Conservation (phyloP, 2,888 invertebrate species). For the Meiosimyza decipiens region DNA sequence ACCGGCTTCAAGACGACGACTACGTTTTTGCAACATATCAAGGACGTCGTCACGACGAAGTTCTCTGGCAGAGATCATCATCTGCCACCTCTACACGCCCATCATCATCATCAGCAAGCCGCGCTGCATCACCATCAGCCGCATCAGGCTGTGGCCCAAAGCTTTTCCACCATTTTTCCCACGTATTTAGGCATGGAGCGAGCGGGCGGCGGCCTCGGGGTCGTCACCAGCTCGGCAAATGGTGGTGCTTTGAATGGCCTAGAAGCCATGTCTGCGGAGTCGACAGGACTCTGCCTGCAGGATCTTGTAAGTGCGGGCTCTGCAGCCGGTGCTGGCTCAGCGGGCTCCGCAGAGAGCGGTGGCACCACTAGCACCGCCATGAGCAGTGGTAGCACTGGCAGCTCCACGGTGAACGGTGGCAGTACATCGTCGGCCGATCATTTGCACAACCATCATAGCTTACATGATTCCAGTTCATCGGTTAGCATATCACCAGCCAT, state of each 20-base stretch:
- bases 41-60: constrained; percentile 67
- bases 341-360: constrained; percentile 60
- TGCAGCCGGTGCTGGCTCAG: constrained; percentile 62
- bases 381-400: constrained; percentile 61
- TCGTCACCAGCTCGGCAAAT: constrained; percentile 52
- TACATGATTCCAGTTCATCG: constrained; percentile 70
- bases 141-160: constrained; percentile 62
- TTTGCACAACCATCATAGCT: constrained; percentile 67
- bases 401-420: constrained; percentile 61
- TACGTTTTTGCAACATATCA: constrained; percentile 66
- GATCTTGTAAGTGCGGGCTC: constrained; percentile 74
- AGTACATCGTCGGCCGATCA: constrained; percentile 57
- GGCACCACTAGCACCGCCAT: constrained; percentile 60
- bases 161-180: constrained; percentile 66
- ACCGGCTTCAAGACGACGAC: constrained; percentile 67
- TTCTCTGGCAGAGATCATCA: constrained; percentile 64
- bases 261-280: constrained; percentile 71
- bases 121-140: constrained; percentile 59
- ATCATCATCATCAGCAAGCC: constrained; percentile 58
- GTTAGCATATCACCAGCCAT: constrained; percentile 72
- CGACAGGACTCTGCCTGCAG: constrained; percentile 75
- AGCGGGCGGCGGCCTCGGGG: constrained; percentile 56
- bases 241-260: constrained; percentile 63
- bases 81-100: constrained; percentile 62
- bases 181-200: constrained; percentile 66